These are phyloP conservation scores for Margarornis squamiger DNA, from an alignment of 2,797 vertebrate species.

Conservation along the genomic window DNA sequence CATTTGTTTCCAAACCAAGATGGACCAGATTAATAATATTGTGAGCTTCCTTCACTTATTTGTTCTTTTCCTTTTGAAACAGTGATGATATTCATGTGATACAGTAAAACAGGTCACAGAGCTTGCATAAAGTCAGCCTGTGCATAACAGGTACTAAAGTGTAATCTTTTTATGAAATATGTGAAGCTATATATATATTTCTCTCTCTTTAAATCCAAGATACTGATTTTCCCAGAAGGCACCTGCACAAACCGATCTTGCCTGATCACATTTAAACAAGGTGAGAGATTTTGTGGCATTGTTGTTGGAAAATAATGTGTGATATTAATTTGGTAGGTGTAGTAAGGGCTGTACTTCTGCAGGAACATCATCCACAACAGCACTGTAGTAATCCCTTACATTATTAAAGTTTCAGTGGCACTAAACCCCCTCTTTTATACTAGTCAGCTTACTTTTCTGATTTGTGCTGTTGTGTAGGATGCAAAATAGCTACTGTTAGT, in stretches of 20 bases:
- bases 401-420: neutral
- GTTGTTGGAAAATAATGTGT: slow-evolving; percentile 1
- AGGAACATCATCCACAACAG: neutral
- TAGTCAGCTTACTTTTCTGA: neutral
- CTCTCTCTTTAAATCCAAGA: slow-evolving; percentile 76
- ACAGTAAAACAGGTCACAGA: neutral
- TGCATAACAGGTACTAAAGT: neutral
- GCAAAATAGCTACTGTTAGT: neutral
- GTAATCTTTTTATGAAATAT: neutral
- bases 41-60: neutral
- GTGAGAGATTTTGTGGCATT: slow-evolving; percentile 72
- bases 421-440: neutral
- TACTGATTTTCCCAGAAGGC: slow-evolving; percentile 96
- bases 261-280: slow-evolving; percentile 98
- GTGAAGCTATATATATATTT: neutral
- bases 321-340: neutral
- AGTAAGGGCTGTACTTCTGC: neutral
- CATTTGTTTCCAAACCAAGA: neutral
- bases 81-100: neutral
- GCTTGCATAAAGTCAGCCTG: neutral
- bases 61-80: neutral
- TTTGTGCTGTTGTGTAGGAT: neutral
- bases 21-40: neutral
- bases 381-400: neutral
- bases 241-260: slow-evolving; percentile 98